These are phyloP conservation scores for Euschistus heros DNA, from an alignment of 1,140 invertebrate genomes.

Conservation along the genomic window DNA sequence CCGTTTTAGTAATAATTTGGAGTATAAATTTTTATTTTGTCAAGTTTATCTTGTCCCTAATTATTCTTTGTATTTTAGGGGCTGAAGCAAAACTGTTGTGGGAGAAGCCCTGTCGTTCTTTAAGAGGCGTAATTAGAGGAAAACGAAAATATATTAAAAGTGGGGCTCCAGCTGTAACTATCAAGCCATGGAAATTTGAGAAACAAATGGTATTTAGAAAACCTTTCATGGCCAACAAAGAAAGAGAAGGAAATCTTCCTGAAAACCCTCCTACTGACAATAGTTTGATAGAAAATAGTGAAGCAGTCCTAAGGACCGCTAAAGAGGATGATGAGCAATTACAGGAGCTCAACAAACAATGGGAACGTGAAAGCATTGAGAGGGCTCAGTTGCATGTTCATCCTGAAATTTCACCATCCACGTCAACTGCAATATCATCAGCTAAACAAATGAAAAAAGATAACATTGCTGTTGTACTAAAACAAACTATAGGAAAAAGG, in stretches of 20 bases:
- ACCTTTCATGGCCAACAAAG: constrained; percentile 20
- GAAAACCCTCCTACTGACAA: neutral
- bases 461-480: neutral
- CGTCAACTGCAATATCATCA: neutral
- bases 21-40: neutral
- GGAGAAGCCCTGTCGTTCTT: constrained; percentile 24
- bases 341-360: too few species aligned
- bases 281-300: neutral
- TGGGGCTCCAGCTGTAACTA: too few species aligned
- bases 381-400: too few species aligned
- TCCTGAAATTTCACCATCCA: neutral
- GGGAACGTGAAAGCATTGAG: too few species aligned
- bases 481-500: neutral
- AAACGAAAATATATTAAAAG: too few species aligned
- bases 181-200: too few species aligned
- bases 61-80: too few species aligned
- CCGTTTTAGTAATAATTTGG: constrained; percentile 5
- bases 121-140: constrained; percentile 26
- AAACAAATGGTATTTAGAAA: too few species aligned
- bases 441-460: neutral
- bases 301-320: neutral
- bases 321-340: too few species aligned
- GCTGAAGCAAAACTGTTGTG: constrained; percentile 24
- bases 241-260: neutral
- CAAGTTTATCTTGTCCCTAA: constrained; percentile 16